These are phyloP conservation scores for Notolabrus celidotus DNA, from an alignment of 2,797 vertebrate genomes.

Conservation along the genomic window DNA sequence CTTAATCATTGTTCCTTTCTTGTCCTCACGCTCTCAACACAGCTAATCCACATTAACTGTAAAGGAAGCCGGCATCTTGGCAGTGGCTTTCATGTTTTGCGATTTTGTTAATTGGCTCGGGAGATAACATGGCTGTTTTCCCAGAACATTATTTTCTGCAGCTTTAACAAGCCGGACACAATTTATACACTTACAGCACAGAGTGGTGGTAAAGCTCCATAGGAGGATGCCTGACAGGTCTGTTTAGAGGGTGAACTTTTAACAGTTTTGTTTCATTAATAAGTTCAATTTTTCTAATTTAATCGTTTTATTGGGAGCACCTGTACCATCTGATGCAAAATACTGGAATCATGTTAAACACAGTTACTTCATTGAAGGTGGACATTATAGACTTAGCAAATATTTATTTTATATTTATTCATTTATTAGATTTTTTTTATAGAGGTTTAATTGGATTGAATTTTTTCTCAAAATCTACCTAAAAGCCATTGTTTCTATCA, in stretches of 20 bases:
- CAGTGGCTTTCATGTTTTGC: conserved; percentile 20
- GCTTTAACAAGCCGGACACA: conserved; percentile 21
- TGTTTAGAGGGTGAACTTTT: background rate
- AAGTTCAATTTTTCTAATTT: background rate
- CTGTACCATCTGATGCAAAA: background rate
- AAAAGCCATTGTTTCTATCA: too few species aligned
- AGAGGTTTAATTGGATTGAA: background rate
- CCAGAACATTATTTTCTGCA: conserved; percentile 38
- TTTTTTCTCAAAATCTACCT: background rate
- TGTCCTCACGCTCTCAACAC: background rate
- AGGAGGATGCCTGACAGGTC: background rate
- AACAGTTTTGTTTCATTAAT: too few species aligned
- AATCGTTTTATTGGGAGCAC: background rate
- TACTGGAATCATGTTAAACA: too few species aligned
- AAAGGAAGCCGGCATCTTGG: conserved; percentile 18
- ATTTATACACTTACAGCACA: conserved; percentile 13
- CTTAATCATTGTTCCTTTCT: conserved; percentile 4
- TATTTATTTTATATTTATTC: too few species aligned
- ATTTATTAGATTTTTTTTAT: background rate
- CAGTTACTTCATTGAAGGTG: too few species aligned
- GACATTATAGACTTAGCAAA: background rate
- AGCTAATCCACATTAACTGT: conserved; percentile 22
- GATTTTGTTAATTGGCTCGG: conserved; percentile 52
- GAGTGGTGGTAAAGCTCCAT: background rate
- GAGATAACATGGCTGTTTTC: conserved; percentile 56